Evolutionary conservation across 1,140 invertebrate genomes (phyloP), one percentile per base, ranked within the genome.

Genomic region (Zophobas morio): DNA sequence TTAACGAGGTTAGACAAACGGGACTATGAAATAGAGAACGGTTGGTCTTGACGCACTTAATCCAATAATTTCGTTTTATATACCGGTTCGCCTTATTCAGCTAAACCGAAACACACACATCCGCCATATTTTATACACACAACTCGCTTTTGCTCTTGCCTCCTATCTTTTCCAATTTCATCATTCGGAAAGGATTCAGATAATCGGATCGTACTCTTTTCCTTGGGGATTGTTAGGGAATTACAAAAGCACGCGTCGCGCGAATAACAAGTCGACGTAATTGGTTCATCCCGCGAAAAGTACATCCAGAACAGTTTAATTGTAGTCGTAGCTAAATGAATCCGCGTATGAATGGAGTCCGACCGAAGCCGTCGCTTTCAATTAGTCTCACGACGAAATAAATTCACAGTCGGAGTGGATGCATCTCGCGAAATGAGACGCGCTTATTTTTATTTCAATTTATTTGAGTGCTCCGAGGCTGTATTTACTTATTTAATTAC

Each of bases 31-130:
- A 66, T 66, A 42, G 37, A 33, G 35, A 60, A 60, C 36, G 56
- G 34, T 36, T 66, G 60, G 37, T 66, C 42, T 42, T 66, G 60
- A 66, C 60, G 39, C 60, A 42, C 60, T 66, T 66, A 66, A 66
- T 66, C 60, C 60, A 66, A 66, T 66, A 66, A 66, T 66, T 66
- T 66, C 39, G 60, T 66, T 66, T 54, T 66, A 60, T 66, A 39
- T 66, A 33, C 60, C 60, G 60, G 42, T 66, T 39, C 39, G 60
- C 60, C 60, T 66, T 66, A 66, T 66, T 66, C 60, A 66, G 37
- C 60, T 40, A 42, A 66, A 66, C 60, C 6, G 60, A 20, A 42
- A 66, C 60, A 42, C 1, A 66, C 33, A 66, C 39, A 40, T 66
- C 60, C 54, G 54, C 49, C n/a, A 51, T 20, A 51, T 51, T 51